Evolutionary conservation across 2,113 vertebrate species (phyloP), one percentile per base, ranked within the genome.

Genomic region (Romanogobio albipinnatus): DNA sequence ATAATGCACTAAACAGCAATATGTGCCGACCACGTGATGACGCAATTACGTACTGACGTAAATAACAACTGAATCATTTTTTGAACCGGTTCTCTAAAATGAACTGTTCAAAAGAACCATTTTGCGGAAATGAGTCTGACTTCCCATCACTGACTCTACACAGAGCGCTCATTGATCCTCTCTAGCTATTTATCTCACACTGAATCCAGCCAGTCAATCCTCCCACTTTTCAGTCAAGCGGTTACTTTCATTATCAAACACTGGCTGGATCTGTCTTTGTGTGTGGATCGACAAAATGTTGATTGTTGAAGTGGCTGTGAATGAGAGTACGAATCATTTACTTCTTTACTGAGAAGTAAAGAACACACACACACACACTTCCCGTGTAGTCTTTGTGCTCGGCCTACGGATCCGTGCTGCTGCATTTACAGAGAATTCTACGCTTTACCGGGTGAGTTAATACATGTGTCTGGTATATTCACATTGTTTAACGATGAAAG

Each of bases 301-400:
- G 53, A 47, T 62, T 47, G 17, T 10, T 62, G 43, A 62, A 56
- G 64, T 47, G 62, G 11, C 10, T 53, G 47, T 53, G 49, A 39
- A 13, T 81, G 64, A 47, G 61, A 56, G 3, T 14, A 43, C 64
- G 49, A 82, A 58, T 82, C 80, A 81, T 66, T 53, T 22, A 56
- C 53, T 56, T 56, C 17, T 56, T 71, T 11, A 17, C 26, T 82
- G 49, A 71, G 49, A 82, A 82, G 29, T 81, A 81, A 22, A 81
- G 24, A 43, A 26, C 73, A 33, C 36, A 70, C 62, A 33, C 76
- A 33, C 59, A 26, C 61, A 81, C 64, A 82, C 80, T 71, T 82
- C 80, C 80, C 80, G 80, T 82, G 64, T 82, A 82, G 80, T 82
- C 80, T 82, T 82, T 82, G 80, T 82, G 64, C 11, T 56, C 66